phyloP scores from a whole-genome alignment of 2,797 vertebrate genomes.

The Pangasius larnaudii region DNA sequence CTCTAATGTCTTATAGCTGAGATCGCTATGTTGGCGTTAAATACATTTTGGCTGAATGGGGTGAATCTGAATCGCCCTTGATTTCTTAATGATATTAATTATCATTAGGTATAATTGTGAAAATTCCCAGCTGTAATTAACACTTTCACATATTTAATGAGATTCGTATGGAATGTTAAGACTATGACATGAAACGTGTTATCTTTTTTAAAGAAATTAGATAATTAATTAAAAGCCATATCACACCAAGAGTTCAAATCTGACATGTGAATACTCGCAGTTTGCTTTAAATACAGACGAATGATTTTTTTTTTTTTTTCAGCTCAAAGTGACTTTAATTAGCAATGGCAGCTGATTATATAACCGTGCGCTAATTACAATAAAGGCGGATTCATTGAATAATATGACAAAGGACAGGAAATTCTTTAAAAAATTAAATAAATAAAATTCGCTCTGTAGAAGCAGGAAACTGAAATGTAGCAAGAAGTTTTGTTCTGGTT shows the following conservation, averaged over 20 bases:
- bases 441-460: background rate
- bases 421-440: background rate
- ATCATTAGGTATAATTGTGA: slow-evolving; percentile 73
- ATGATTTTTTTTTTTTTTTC: background rate
- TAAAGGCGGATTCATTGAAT: background rate
- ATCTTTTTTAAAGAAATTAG: slow-evolving; percentile 64
- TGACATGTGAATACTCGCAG: slow-evolving; percentile 55
- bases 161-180: slow-evolving; percentile 52
- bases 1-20: slow-evolving; percentile 64
- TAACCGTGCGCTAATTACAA: background rate
- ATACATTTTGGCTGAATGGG: slow-evolving; percentile 67
- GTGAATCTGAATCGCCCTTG: slow-evolving; percentile 63
- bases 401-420: background rate
- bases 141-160: slow-evolving; percentile 70
- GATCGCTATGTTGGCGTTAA: slow-evolving; percentile 76
- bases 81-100: slow-evolving; percentile 82
- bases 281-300: slow-evolving; percentile 49
- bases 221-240: slow-evolving; percentile 63
- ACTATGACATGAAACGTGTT: slow-evolving; percentile 41
- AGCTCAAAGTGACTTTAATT: slow-evolving; percentile 43
- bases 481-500: background rate
- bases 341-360: background rate
- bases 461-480: background rate
- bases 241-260: slow-evolving; percentile 60
- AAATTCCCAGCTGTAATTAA: slow-evolving; percentile 81